A percentile compares a stretch with the other conserved stretches of the same genome.
Conservation (phyloP, 2,797 vertebrate genomes). For the Hippopotamyrus pictus region DNA sequence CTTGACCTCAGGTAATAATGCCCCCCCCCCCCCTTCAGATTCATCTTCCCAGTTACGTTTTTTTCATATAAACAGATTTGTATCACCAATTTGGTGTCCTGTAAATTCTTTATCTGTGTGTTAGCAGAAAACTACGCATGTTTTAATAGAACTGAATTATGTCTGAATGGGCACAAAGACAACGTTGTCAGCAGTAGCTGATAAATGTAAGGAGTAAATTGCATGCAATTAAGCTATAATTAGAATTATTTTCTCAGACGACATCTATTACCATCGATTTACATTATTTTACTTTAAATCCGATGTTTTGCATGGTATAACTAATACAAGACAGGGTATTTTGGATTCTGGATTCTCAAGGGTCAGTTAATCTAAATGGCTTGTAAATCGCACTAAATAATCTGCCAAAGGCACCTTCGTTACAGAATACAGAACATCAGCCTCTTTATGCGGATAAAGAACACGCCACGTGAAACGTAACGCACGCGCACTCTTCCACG, state of each 20-base stretch:
- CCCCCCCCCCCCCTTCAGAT: background rate
- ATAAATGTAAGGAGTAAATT: background rate
- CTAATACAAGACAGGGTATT: background rate
- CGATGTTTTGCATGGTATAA: background rate
- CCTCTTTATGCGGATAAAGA: background rate
- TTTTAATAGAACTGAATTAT: background rate
- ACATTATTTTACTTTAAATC: background rate
- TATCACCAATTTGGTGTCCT: background rate
- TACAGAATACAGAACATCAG: background rate
- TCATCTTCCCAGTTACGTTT: background rate
- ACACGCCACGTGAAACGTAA: background rate
- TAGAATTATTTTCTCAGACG: background rate
- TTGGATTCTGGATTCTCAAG: background rate
- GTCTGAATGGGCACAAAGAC: background rate
- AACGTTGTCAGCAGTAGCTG: background rate
- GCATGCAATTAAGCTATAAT: background rate
- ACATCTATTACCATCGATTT: background rate
- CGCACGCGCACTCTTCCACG: background rate
- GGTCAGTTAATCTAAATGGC: background rate
- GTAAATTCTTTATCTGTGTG: background rate
- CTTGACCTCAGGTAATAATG: background rate
- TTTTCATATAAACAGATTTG: background rate
- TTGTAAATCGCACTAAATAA: background rate
- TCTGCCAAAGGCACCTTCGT: background rate
- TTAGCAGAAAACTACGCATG: background rate